Percentiles rank a stretch among this genome's conserved stretches.
These are phyloP conservation scores for Apostichopus californicus DNA, from an alignment of 35 echinoderm and acorn worm genomes.

Conservation along the genomic window DNA sequence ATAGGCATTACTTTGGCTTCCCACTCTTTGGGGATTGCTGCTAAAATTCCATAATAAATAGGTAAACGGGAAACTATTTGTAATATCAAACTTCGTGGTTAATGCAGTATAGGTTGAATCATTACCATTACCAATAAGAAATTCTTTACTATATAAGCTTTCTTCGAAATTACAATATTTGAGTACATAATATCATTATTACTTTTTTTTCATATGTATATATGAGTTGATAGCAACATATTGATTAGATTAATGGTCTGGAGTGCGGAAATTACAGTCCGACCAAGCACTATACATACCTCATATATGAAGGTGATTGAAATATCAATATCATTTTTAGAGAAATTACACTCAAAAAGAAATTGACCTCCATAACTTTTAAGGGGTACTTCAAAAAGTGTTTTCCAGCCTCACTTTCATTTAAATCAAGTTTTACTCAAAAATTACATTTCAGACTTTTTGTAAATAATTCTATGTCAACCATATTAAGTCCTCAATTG, in stretches of 20 bases:
- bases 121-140: background rate
- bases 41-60: too few species aligned
- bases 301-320: background rate
- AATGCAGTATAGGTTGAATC: background rate
- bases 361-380: background rate
- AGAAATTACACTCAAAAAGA: background rate
- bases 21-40: too few species aligned
- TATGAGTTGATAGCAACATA: background rate
- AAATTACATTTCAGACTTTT: background rate
- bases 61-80: too few species aligned
- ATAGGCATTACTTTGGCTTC: too few species aligned
- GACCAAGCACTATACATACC: background rate
- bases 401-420: background rate
- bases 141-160: background rate
- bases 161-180: background rate
- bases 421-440: background rate
- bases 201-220: background rate
- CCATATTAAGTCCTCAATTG: constrained; percentile 3
- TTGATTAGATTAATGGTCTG: background rate
- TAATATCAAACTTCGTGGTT: background rate
- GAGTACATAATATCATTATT: background rate
- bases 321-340: background rate
- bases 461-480: background rate
- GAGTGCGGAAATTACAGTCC: background rate
- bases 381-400: background rate